Base-by-base conservation (phyloP, 2,113 vertebrate genomes). In the Aplodontia rufa region DNA sequence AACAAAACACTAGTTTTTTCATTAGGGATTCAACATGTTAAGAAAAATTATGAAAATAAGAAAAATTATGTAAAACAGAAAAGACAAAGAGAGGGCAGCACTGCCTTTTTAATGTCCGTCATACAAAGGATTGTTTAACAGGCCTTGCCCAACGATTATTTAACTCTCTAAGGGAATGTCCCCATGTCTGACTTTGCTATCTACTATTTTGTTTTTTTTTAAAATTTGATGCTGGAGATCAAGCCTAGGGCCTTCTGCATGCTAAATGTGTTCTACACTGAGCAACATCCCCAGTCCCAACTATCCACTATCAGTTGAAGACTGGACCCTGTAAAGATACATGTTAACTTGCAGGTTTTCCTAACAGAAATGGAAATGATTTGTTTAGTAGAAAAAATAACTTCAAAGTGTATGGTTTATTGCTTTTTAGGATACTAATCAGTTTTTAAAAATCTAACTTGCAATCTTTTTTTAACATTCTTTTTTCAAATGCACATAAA, bases 401-500 rank as follows among this genome's bases (percentile, higher is more conserved):
- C 37, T 28, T 66, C 28, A 35, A 58, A 90, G 35, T 30, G 68
- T 80, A 86, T 53, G 3, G 66, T 42, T 82, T 60, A 60, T 60
- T 60, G 22, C 58, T 60, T 60, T 60, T 22, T 60, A 60, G 58
- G 58, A 60, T 24, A 80, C 81, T 79, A 90, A 72, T 84, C 49
- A 96, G 47, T 81, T 81, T 86, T 81, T n/a, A n/a, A n/a, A 55
- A 40, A 68, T 71, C 60, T 87, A 49, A 90, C 42, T 83, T 87
- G n/a, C 26, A 78, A 83, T 69, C 37, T 37, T 82, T 45, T 78
- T 30, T 86, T 87, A 94, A 69, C 2, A 32, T 60, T 74, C 35
- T 91, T 78, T 72, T 96, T 93, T 76, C 42, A 91, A 91, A 91
- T 87, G 76, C 17, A 40, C 71, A 80, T 42, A 80, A 80, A 96